phyloP scores from a whole-genome alignment of 2,797 vertebrate genomes.

The Alauda arvensis region DNA sequence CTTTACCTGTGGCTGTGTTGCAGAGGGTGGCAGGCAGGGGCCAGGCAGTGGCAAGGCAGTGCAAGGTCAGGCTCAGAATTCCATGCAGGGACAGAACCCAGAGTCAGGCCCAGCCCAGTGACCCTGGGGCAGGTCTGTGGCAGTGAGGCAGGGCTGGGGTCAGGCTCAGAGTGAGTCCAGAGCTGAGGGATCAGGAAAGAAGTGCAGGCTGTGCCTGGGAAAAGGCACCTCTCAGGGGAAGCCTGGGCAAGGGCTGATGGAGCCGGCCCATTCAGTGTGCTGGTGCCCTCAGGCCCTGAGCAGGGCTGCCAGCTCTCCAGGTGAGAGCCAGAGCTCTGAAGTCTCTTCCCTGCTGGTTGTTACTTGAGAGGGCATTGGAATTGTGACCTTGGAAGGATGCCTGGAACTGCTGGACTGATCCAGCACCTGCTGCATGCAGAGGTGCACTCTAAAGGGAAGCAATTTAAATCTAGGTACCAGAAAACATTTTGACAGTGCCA shows the following conservation, averaged over 20 bases:
- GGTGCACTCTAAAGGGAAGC: background rate
- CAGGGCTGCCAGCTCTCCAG: background rate
- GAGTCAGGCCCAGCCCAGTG: fast-evolving
- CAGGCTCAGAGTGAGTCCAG: background rate
- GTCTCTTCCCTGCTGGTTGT: background rate
- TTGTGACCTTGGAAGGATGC: background rate
- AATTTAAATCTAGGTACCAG: background rate
- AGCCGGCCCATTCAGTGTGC: background rate
- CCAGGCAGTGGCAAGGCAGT: background rate
- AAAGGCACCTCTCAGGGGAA: background rate
- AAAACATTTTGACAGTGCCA: background rate
- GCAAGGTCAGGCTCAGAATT: background rate
- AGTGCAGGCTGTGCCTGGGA: background rate
- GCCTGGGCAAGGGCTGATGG: background rate
- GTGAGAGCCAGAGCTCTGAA: background rate
- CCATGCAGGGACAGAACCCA: fast-evolving
- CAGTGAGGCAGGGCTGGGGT: background rate
- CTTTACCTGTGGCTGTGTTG: background rate
- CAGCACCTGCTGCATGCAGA: background rate
- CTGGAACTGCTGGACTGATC: background rate
- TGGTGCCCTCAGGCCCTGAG: background rate
- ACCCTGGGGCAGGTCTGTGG: background rate
- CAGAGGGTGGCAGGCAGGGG: background rate
- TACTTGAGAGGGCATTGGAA: background rate
- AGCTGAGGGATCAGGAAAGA: fast-evolving